Base-by-base conservation (phyloP, 2,888 invertebrate genomes). In the Ephialtes manifestator region DNA sequence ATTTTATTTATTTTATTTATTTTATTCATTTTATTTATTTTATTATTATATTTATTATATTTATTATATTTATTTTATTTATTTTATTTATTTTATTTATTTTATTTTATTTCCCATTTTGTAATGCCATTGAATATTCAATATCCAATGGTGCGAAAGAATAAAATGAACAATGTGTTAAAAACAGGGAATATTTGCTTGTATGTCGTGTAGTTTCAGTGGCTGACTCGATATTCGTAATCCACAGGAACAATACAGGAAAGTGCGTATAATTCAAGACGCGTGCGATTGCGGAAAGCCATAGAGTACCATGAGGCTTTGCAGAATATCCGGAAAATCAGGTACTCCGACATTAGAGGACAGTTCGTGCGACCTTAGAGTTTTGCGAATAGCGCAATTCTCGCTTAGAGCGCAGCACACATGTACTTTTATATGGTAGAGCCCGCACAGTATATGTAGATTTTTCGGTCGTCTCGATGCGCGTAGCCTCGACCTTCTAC, bases 281-380 rank as follows among this genome's bases (percentile, higher is more conserved):
- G 88, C 90, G 89, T 90, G 82, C 86, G 18, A 18, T 51, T 31
- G 31, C 24, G 71, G 11, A 70, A 60, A 55, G 46, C 43, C 46
- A 39, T 28, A 18, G 24, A 35, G 39, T 13, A 77, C 71, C 20
- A 20, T 53, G 20, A 20, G 72, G 46, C 58, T 75, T 75, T 88
- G 89, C 86, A 88, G 91, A 91, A 90, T 92, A 91, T 91, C 92
- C 90, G 91, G 92, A 92, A 92, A 92, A 91, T 92, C 92, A 90
- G 89, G 92, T 92, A 91, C 84, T 84, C 51, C 65, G 81, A 53
- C 55, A 39, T 53, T 55, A 20, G 46, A 81, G 72, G 68, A 79
- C 77, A 79, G 72, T 83, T 75, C 63, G 46, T 60, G 58, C 76
- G 82, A 86, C 81, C 82, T 74, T 74, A 70, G 35, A 65, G 65